Evolutionary conservation across 2,888 invertebrate genomes (phyloP).

Genomic region (Reticulitermes lucifugus): DNA sequence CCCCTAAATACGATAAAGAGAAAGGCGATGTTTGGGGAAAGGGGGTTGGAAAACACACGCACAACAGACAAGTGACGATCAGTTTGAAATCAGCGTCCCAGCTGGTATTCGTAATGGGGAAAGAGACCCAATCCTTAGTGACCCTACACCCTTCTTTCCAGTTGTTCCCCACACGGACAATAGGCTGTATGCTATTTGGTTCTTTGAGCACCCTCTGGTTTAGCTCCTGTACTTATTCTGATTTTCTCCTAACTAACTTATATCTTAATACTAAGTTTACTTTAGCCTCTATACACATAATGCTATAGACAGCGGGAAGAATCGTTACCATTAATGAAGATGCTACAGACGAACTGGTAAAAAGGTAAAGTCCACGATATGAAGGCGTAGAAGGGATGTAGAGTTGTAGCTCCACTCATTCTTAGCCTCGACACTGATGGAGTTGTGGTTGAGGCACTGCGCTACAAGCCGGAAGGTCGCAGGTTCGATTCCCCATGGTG

Average conservation of each 20-base stretch:
- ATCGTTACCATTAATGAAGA: too few species aligned
- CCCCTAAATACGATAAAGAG: constrained; percentile 43
- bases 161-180: constrained; percentile 20
- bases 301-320: background rate
- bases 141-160: constrained; percentile 21
- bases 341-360: too few species aligned
- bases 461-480: too few species aligned
- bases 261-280: background rate
- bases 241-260: background rate
- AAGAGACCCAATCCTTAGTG: constrained; percentile 21
- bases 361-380: too few species aligned
- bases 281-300: background rate
- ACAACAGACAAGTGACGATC: constrained; percentile 43
- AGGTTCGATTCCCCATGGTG: too few species aligned
- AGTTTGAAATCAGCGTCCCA: constrained; percentile 45
- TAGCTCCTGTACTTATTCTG: background rate
- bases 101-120: constrained; percentile 45
- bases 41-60: constrained; percentile 9
- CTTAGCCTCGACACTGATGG: too few species aligned
- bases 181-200: constrained; percentile 6
- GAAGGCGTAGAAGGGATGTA: too few species aligned
- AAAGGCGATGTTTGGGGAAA: constrained; percentile 25
- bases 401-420: too few species aligned
- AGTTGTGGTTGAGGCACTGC: too few species aligned
- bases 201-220: background rate